These are phyloP conservation scores for Mamestra brassicae DNA, from an alignment of 2,888 invertebrate genomes.

Conservation along the genomic window DNA sequence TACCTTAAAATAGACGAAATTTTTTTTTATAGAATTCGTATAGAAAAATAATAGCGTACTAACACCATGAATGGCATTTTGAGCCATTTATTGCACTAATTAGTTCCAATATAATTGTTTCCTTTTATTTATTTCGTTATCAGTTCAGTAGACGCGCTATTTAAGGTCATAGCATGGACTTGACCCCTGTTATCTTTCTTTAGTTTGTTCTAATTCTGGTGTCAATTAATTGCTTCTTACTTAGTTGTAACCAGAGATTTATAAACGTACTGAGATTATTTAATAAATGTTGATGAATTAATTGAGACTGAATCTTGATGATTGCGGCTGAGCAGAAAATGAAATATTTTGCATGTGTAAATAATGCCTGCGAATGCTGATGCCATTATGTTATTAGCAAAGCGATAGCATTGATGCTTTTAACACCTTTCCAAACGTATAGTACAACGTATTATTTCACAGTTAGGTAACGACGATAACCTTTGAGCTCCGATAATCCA, in stretches of 20 bases:
- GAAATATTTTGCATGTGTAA: constrained; percentile 3
- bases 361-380: constrained; percentile 6
- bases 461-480: constrained; percentile 12
- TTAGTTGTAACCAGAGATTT: constrained; percentile 1
- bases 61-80: constrained; percentile 37
- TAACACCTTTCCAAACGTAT: background rate
- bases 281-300: constrained; percentile 1
- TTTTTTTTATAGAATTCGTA: constrained; percentile 3
- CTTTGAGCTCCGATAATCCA: constrained; percentile 27
- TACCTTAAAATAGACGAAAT: background rate
- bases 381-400: background rate
- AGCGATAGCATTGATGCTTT: constrained; percentile 6
- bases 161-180: constrained; percentile 51
- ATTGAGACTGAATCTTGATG: background rate
- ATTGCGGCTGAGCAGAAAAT: background rate
- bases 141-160: constrained; percentile 27
- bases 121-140: constrained; percentile 45
- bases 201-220: constrained; percentile 37
- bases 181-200: constrained; percentile 56
- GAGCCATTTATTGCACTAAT: constrained; percentile 6
- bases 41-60: constrained; percentile 7
- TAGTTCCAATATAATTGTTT: constrained; percentile 30
- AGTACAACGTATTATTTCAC: constrained; percentile 5
- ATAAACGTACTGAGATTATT: constrained; percentile 1
- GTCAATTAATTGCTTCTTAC: constrained; percentile 20